Conservation (phyloP, 2,888 invertebrate species). For the Rhamnusium bicolor region DNA sequence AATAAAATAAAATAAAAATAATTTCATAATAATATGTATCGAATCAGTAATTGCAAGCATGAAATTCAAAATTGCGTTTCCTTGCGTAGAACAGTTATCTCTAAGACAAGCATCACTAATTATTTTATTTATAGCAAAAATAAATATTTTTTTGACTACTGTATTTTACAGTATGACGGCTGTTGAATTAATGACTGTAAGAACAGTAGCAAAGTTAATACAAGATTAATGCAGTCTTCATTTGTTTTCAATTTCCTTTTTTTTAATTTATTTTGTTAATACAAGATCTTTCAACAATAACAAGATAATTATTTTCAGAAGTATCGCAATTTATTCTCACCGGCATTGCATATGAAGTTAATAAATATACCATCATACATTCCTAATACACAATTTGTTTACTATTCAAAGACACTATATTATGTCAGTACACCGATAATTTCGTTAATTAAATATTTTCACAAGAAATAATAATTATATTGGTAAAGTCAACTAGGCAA, state of each 20-base stretch:
- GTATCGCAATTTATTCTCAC: neutral
- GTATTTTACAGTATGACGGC: conserved; percentile 57
- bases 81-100: conserved; percentile 59
- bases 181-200: conserved; percentile 63
- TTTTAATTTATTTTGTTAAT: conserved; percentile 34
- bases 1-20: conserved; percentile 39
- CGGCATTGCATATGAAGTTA: too few species aligned
- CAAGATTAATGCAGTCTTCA: conserved; percentile 60
- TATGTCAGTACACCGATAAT: too few species aligned
- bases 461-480: too few species aligned
- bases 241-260: conserved; percentile 56
- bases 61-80: conserved; percentile 70
- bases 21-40: conserved; percentile 66
- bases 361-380: too few species aligned
- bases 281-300: neutral
- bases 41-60: conserved; percentile 70
- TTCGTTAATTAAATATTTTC: too few species aligned
- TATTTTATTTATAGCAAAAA: conserved; percentile 59
- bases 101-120: conserved; percentile 59
- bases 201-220: conserved; percentile 65
- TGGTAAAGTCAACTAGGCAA: too few species aligned
- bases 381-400: too few species aligned
- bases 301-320: conserved; percentile 21
- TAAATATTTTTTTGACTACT: conserved; percentile 51
- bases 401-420: too few species aligned